Evolutionary conservation across 2,113 vertebrate species (phyloP), one percentile per base, ranked within the genome.

Genomic region (Diadophis punctatus): DNA sequence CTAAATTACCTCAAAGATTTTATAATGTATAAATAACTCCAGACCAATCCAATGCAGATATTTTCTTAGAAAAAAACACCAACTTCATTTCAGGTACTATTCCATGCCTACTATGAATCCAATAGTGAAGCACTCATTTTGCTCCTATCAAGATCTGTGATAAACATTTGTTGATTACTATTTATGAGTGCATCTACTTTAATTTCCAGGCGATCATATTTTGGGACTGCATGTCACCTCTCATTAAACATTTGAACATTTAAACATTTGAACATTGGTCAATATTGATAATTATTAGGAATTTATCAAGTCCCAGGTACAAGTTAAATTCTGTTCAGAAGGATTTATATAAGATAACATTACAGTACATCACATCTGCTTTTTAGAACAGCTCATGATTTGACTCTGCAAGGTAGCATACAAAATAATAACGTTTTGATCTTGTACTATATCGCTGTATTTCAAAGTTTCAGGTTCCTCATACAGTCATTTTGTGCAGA

Each of bases 401-500:
- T n/a, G 48, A 27, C 22, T 51, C 11, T 27, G 30, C 52, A 63
- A 87, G 63, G 51, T 4, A 34, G 20, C 55, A 63, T 4, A 6
- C 22, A 87, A 11, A 92, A 53, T 27, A 88, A 53, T 55, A 46
- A n/a, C 14, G 58, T 25, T 85, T 53, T 18, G 27, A 52, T 14
- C 58, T 27, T 5, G 8, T 86, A 85, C 0, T 90, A 88, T 85
- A 30, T 90, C 91, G 74, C 90, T 94, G 6, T 68, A 95, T 92
- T 96, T 96, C 49, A 27, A 55, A 30, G 92, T 94, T 93, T 92
- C 87, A 92, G 89, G 3, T 46, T 56, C 16, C 7, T 96, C 88
- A 27, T 95, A 95, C 93, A 89, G 90, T 93, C 95, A 93, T 80
- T 92, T 96, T 87, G 12, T 55, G 93, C 48, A 90, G 89, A 88